Conservation (phyloP, 1,140 invertebrate species). For the Drosophila sucinea region DNA sequence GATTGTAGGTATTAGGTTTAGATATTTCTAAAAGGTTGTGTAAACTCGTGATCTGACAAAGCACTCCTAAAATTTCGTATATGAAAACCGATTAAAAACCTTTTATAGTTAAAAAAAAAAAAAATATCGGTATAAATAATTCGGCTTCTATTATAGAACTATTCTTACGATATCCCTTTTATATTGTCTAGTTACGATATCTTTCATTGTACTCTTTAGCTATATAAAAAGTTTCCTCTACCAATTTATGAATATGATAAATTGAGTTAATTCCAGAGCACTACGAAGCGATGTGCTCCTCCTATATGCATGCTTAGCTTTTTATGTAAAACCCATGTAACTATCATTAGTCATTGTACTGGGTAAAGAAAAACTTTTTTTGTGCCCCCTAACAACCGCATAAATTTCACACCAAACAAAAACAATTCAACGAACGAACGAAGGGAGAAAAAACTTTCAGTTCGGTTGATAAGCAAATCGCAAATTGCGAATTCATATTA, state of each 20-base stretch:
- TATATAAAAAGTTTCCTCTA: background rate
- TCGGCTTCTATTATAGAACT: too few relatives aligned
- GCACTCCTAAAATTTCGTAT: too few relatives aligned
- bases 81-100: too few relatives aligned
- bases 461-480: conserved; percentile 42
- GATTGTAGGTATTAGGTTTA: too few relatives aligned
- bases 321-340: conserved; percentile 55
- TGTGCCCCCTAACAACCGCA: conserved; percentile 69
- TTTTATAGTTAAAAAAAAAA: too few relatives aligned
- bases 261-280: background rate
- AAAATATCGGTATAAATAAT: too few relatives aligned
- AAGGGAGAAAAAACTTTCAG: conserved; percentile 17
- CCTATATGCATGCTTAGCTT: background rate
- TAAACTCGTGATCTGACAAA: too few relatives aligned
- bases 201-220: too few relatives aligned
- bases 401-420: conserved; percentile 71
- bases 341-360: conserved; percentile 40
- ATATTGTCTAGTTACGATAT: too few relatives aligned
- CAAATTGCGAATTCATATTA: conserved; percentile 47
- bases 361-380: conserved; percentile 43
- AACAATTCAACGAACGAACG: conserved; percentile 8
- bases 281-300: background rate
- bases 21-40: too few relatives aligned
- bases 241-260: background rate
- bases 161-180: too few relatives aligned